Evolutionary conservation across 2,113 vertebrate genomes (phyloP), one percentile per base, ranked within the genome.

Genomic region (Hippocampus zosterae): DNA sequence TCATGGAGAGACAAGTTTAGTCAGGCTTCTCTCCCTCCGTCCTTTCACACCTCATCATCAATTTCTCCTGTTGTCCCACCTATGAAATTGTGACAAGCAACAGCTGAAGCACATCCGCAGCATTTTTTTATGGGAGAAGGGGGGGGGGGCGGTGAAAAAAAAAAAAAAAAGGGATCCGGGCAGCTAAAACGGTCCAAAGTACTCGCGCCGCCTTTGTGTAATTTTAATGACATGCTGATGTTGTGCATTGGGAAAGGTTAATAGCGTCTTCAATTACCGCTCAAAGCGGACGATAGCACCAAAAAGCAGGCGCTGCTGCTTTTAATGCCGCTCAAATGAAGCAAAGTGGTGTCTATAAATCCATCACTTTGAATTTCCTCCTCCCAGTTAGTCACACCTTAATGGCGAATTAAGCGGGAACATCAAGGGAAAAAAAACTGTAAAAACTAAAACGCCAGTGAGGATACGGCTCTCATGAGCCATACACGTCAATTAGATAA

Each of bases 191-290:
- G 44, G 7, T 65, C 29, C 27, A 52, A 44, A 59, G 46, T 68
- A 67, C 59, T 52, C 19, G 19, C 29, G 12, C 25, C 60, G 70
- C 61, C 19, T 50, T 40, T 68, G 37, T 73, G 63, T 71, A 65
- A 74, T 73, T 65, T n/a, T 50, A 29, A 42, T 78, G 73, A 72
- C 55, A 65, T 75, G 37, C 68, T 71, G 41, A 66, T 73, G 57
- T 9, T 72, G 50, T 61, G 69, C 11, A 27, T 56, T 27, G 25
- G 21, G 19, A 81, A 77, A 70, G 61, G 70, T 74, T 73, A 46
- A 44, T 52, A 12, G 53, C 72, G 5, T 61, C 44, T 69, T 77
- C 55, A 56, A 40, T 50, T 72, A 63, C 65, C 69, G 29, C 53
- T 65, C 12, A 18, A 68, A 75, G 68, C 56, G 63, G 61, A 68